These are phyloP conservation scores for Chrysina gloriosa DNA, from an alignment of 2,888 invertebrate species.

Conservation along the genomic window DNA sequence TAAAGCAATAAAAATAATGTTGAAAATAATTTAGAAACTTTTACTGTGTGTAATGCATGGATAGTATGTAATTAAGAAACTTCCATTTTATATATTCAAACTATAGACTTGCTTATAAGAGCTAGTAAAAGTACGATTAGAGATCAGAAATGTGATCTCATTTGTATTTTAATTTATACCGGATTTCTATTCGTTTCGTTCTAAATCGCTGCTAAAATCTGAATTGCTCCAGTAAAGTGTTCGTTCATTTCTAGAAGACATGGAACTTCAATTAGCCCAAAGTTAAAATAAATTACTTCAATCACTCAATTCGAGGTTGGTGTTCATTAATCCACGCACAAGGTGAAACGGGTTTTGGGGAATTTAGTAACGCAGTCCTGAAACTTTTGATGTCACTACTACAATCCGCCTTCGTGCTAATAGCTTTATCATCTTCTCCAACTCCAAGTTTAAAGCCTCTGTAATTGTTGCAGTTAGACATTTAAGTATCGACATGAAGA, in stretches of 20 bases:
- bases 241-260: not conserved
- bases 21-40: no score
- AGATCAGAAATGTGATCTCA: no score
- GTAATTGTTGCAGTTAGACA: constrained; percentile 28
- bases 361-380: constrained; percentile 29
- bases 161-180: no score
- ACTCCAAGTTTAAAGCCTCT: constrained; percentile 34
- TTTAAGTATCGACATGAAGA: constrained; percentile 26
- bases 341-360: constrained; percentile 30
- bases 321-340: constrained; percentile 29
- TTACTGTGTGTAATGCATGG: no score
- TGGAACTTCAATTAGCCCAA: not conserved
- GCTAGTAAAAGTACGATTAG: no score
- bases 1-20: no score
- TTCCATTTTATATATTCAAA: no score
- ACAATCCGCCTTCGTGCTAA: not conserved
- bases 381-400: constrained; percentile 31
- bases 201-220: not conserved
- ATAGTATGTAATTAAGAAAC: no score
- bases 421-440: constrained; percentile 34
- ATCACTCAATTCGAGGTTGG: constrained; percentile 30
- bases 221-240: no score
- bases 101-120: no score
- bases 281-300: constrained; percentile 33
- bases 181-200: no score